These are phyloP conservation scores for Kradibia gibbosae DNA, from an alignment of 1,140 invertebrate genomes.

Conservation along the genomic window DNA sequence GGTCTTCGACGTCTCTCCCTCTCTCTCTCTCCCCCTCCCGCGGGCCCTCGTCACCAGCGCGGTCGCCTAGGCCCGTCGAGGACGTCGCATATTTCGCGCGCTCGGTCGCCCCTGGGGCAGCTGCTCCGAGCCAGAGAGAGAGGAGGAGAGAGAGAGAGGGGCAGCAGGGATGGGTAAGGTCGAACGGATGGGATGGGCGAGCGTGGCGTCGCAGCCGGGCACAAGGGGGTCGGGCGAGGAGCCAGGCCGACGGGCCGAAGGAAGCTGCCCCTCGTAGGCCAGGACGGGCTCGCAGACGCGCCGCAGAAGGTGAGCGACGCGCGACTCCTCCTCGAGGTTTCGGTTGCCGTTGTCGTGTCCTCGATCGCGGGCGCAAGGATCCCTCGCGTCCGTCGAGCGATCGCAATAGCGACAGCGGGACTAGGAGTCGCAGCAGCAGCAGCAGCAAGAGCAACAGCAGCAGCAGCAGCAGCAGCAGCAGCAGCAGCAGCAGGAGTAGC, in stretches of 20 bases:
- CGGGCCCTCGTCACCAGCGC: no score
- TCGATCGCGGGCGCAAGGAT: no score
- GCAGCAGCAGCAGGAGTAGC: background rate
- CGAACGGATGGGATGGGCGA: no score
- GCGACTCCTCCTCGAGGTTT: no score
- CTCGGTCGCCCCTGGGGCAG: conserved; percentile 26
- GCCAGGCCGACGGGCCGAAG: no score
- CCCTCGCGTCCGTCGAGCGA: no score
- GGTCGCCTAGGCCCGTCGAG: conserved; percentile 27
- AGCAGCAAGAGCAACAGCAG: background rate
- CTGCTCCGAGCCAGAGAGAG: conserved; percentile 3
- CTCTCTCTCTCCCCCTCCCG: background rate
- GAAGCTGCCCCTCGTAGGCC: no score
- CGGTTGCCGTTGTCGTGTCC: no score
- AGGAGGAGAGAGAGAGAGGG: background rate
- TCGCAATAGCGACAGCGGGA: background rate
- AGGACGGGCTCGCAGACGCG: background rate
- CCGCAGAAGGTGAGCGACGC: background rate
- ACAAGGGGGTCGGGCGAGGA: background rate
- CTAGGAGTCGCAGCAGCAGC: background rate
- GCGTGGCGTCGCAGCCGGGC: background rate
- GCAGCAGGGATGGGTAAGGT: no score
- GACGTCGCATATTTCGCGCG: conserved; percentile 38
- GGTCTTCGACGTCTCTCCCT: conserved; percentile 4
- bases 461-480: background rate